These are phyloP conservation scores for Hydropsyche betteni DNA, from an alignment of 2,888 invertebrate species.

Conservation along the genomic window DNA sequence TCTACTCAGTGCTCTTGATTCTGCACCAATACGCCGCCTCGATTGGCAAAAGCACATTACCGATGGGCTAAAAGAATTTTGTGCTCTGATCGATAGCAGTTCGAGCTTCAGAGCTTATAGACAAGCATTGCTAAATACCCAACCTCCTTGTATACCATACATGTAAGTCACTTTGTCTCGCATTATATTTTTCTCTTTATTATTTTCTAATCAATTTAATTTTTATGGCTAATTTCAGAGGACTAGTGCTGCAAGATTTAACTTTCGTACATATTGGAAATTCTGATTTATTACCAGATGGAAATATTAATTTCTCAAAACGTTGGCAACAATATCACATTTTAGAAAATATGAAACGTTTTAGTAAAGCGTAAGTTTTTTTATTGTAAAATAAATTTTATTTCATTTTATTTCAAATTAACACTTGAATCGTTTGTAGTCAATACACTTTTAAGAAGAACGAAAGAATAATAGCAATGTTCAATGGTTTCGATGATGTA, in stretches of 20 bases:
- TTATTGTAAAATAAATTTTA: neutral
- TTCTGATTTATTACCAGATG: slow-evolving; percentile 86
- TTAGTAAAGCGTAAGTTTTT: slow-evolving; percentile 88
- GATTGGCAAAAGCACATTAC: slow-evolving; percentile 94
- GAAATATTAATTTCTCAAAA: slow-evolving; percentile 94
- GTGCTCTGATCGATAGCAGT: slow-evolving; percentile 96
- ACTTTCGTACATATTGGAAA: slow-evolving; percentile 99
- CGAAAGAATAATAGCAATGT: slow-evolving; percentile 92
- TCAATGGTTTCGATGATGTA: slow-evolving; percentile 96
- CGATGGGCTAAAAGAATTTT: slow-evolving; percentile 93
- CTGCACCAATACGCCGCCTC: slow-evolving; percentile 90
- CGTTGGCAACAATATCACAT: slow-evolving; percentile 99
- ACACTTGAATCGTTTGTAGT: slow-evolving; percentile 65
- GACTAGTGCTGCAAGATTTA: slow-evolving; percentile 96
- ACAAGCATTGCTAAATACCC: slow-evolving; percentile 91
- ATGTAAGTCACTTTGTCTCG: slow-evolving; percentile 73
- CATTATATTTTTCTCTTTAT: slow-evolving; percentile 1
- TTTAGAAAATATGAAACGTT: slow-evolving; percentile 97
- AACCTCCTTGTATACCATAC: slow-evolving; percentile 98
- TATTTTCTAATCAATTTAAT: slow-evolving; percentile 34
- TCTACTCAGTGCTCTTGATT: slow-evolving; percentile 94
- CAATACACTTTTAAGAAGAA: slow-evolving; percentile 93
- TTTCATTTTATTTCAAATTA: neutral
- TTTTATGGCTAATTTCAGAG: slow-evolving; percentile 70
- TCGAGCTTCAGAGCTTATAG: slow-evolving; percentile 97